Conservation (phyloP, 2,113 vertebrate genomes). For the Vombatus ursinus region DNA sequence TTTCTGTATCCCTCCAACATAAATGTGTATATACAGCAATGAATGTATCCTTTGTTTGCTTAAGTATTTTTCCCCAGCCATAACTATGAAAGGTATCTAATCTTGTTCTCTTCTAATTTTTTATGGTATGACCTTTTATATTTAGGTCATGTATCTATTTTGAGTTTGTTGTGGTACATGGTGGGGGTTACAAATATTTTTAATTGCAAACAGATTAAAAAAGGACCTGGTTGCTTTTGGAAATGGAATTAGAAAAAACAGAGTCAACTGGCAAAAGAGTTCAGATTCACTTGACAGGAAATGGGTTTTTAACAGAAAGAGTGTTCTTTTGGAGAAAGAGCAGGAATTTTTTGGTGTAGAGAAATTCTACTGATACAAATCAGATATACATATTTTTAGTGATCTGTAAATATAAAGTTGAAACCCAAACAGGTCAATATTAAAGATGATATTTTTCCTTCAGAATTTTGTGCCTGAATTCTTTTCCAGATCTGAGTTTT, state of each 20-base stretch:
- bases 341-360: not conserved
- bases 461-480: not conserved
- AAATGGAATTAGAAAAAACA: slow-evolving; percentile 32
- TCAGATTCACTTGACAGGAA: slow-evolving; percentile 30
- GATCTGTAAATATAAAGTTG: not conserved
- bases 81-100: not conserved
- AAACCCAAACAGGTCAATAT: not conserved
- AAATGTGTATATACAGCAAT: not conserved
- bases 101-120: not conserved
- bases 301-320: not conserved
- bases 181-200: not conserved
- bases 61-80: not conserved
- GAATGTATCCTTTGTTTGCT: not conserved
- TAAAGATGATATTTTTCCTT: not conserved
- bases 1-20: not conserved
- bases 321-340: not conserved
- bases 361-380: not conserved
- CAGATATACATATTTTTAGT: not conserved
- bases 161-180: not conserved
- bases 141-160: not conserved
- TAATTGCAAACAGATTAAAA: not conserved
- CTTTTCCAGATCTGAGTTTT: not conserved
- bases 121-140: not conserved
- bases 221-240: slow-evolving; percentile 13
- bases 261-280: not conserved